Conservation (phyloP, 2,888 invertebrate genomes). For the Ormia ochracea region DNA sequence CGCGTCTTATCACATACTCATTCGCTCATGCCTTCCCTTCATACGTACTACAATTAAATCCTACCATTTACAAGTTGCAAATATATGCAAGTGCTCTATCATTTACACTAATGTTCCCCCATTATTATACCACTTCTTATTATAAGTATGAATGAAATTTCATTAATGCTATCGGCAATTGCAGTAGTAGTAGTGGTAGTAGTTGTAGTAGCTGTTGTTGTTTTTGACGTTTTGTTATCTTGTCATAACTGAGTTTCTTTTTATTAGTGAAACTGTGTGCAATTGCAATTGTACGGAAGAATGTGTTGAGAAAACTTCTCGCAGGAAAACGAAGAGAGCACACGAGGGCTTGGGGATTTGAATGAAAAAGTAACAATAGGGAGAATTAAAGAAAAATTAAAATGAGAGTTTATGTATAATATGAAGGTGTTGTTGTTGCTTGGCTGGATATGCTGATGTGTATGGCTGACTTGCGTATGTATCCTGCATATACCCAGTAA, state of each 20-base stretch:
- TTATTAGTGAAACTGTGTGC: constrained; percentile 37
- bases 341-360: no score
- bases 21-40: background rate
- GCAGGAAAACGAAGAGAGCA: constrained; percentile 16
- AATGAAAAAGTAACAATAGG: constrained; percentile 1
- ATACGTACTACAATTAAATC: constrained; percentile 27
- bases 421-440: constrained; percentile 25
- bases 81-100: constrained; percentile 5
- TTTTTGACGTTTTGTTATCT: constrained; percentile 30
- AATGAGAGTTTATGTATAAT: constrained; percentile 32
- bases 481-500: no score
- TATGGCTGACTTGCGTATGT: background rate
- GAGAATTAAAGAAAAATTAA: background rate
- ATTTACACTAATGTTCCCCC: background rate
- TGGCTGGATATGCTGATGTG: constrained; percentile 21
- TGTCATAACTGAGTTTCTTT: constrained; percentile 46
- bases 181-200: background rate
- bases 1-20: constrained; percentile 4
- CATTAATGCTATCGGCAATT: background rate
- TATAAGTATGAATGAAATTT: constrained; percentile 50
- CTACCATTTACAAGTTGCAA: background rate
- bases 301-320: background rate
- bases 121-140: background rate
- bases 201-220: background rate
- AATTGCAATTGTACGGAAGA: constrained; percentile 9